phyloP scores from a whole-genome alignment of 2,888 invertebrate species.

The Megalurothrips usitatus region DNA sequence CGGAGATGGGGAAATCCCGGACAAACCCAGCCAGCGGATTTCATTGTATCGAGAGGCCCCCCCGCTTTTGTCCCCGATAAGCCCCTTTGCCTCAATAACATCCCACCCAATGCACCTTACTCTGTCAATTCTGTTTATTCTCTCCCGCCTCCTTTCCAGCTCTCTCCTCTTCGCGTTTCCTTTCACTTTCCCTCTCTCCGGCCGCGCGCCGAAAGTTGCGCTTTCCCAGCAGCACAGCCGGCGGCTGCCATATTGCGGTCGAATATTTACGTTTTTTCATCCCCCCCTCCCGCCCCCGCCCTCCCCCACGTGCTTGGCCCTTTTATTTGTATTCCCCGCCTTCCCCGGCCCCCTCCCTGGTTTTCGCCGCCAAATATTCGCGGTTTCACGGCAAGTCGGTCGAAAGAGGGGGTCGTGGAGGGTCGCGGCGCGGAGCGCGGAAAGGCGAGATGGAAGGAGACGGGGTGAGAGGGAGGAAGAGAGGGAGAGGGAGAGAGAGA shows the following conservation, averaged over 20 bases:
- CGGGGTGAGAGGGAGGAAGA: neutral
- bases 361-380: slow-evolving; percentile 21
- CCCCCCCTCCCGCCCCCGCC: neutral
- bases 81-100: neutral
- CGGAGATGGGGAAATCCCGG: no score
- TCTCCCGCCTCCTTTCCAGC: neutral
- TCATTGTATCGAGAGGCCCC: neutral
- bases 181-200: neutral
- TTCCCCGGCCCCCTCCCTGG: neutral
- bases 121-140: slow-evolving; percentile 11
- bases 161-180: neutral
- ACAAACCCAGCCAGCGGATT: no score
- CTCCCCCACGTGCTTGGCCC: neutral
- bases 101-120: neutral
- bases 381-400: slow-evolving; percentile 7
- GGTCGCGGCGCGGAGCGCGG: neutral
- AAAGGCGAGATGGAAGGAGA: neutral
- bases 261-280: neutral
- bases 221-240: neutral
- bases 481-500: neutral
- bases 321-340: neutral
- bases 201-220: neutral
- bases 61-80: slow-evolving; percentile 2
- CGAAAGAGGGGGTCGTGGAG: neutral
- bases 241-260: neutral